phyloP scores from a whole-genome alignment of 2,797 vertebrate species.

The Poeciliopsis turneri region DNA sequence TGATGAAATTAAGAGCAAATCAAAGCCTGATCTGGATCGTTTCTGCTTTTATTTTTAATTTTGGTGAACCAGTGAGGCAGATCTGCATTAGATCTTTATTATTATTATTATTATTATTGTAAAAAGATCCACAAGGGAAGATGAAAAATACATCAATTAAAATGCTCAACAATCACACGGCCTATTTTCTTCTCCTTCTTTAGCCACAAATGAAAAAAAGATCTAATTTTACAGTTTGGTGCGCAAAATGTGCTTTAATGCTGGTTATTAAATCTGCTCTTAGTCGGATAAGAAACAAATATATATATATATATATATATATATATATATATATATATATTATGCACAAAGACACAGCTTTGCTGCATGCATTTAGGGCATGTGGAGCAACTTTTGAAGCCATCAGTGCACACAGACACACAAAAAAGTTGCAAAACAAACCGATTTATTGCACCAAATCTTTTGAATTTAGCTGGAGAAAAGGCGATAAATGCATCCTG shows the following conservation, averaged over 20 bases:
- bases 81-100: constrained; percentile 29
- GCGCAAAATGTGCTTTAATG: constrained; percentile 40
- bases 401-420: constrained; percentile 12
- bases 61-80: constrained; percentile 52
- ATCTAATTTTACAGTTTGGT: constrained; percentile 44
- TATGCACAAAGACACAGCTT: constrained; percentile 45
- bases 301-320: not conserved
- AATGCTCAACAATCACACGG: constrained; percentile 63
- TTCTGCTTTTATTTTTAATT: constrained; percentile 52
- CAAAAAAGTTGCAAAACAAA: constrained; percentile 45
- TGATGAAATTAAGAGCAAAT: constrained; percentile 98
- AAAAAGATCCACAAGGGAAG: constrained; percentile 47
- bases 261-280: constrained; percentile 38
- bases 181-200: constrained; percentile 48
- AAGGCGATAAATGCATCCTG: constrained; percentile 7
- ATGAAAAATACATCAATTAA: constrained; percentile 76
- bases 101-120: constrained; percentile 23
- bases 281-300: constrained; percentile 32
- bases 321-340: constrained; percentile 31
- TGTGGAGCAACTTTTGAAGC: constrained; percentile 51
- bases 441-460: constrained; percentile 35
- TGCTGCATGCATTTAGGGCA: constrained; percentile 46
- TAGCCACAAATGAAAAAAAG: constrained; percentile 40
- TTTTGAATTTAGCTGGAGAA: constrained; percentile 42
- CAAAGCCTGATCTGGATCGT: constrained; percentile 90